Evolutionary conservation across 2,113 vertebrate species (phyloP).

Genomic region (Mionectes macconnelli): DNA sequence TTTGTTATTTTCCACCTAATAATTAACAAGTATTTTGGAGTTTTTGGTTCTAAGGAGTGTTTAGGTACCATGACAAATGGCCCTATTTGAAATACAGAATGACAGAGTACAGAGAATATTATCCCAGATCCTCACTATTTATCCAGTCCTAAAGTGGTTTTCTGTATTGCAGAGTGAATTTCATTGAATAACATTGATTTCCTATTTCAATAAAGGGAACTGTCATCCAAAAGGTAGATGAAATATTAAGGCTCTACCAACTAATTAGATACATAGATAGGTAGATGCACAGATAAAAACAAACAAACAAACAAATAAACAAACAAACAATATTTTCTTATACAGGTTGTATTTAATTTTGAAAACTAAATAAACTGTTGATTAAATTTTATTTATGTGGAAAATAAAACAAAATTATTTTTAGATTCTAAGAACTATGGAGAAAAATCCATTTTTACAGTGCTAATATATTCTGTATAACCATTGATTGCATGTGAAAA

Average conservation of each 20-base stretch:
- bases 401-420: neutral
- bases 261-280: neutral
- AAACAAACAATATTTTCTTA: neutral
- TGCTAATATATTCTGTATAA: neutral
- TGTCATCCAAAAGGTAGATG: neutral
- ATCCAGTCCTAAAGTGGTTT: neutral
- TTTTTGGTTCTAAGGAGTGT: neutral
- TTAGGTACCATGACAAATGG: neutral
- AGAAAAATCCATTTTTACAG: neutral
- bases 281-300: neutral
- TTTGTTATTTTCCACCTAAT: neutral
- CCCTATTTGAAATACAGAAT: neutral
- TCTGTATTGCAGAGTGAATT: neutral
- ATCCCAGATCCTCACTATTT: neutral
- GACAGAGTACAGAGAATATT: neutral
- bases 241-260: conserved; percentile 23
- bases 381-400: neutral
- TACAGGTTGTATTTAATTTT: neutral
- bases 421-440: neutral
- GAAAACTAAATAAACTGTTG: neutral
- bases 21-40: neutral
- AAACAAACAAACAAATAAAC: neutral
- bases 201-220: conserved; percentile 26
- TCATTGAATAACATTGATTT: conserved; percentile 31
- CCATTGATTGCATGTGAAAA: neutral